Evolutionary conservation across 1,140 invertebrate species (phyloP), one percentile per base, ranked within the genome.

Genomic region (Brachionus sp.): DNA sequence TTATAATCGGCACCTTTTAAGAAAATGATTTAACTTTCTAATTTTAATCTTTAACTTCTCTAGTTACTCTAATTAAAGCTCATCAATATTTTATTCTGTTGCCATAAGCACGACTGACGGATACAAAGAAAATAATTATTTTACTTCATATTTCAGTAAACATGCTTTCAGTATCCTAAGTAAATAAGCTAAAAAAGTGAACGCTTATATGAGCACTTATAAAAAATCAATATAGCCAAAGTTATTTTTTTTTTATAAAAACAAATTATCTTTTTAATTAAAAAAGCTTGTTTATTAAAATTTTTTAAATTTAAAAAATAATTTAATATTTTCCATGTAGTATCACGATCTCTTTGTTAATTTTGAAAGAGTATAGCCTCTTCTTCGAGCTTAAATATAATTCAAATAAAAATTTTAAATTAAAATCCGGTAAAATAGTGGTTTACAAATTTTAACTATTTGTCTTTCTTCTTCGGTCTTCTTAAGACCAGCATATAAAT

Each of bases 361-460:
- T 23, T 57, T 57, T 16, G 50, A 57, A 7, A 57, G 19, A 57
- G 16, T 57, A 19, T 57, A 19, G 9, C 50, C 50, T 57, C 50
- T 57, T 57, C 19, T 57, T 19, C 50, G n/a, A 7, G 50, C 50
- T 57, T 57, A 57, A 57, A 57, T 19, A 29, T 29, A 29, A 29
- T 29, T 29, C 9, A 23, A 57, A 3, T 23, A 57, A 23, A 19
- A 23, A 53, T 1, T 0, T 7, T 25, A 19, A 19, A 16, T 57
- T 57, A 9, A 7, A 9, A 57, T 23, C 6, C 9, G 19, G 6
- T 23, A 25, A 23, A 2, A 19, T 19, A 19, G 5, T 13, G 13
- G 9, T 16, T 70, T 70, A 70, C 66, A 70, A 39, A 70, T 70
- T 70, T 70, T 70, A 10, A 70, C 12, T 39, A 70, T 12, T 39